Evolutionary conservation across 2,888 invertebrate genomes (phyloP).

Genomic region (Tipula confusa): DNA sequence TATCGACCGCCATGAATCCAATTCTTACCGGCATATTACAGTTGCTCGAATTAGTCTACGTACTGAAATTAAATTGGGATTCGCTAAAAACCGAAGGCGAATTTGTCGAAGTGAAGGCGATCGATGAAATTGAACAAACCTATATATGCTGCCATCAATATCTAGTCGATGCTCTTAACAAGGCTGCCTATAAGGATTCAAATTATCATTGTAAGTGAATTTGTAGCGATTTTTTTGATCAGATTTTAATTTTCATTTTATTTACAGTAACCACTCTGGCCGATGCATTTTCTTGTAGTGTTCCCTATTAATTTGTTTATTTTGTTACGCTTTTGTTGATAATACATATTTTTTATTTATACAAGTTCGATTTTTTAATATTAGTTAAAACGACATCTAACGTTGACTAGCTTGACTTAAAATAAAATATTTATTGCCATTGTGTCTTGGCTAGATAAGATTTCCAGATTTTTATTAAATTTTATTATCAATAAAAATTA

Average conservation of each 20-base stretch:
- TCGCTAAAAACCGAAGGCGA: neutral
- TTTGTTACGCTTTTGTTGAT: neutral
- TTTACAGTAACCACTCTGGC: neutral
- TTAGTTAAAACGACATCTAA: neutral
- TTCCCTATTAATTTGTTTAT: neutral
- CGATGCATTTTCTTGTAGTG: conserved; percentile 30
- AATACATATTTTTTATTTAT: neutral
- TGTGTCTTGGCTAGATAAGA: neutral
- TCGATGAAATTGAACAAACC: neutral
- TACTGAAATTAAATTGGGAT: conserved; percentile 46
- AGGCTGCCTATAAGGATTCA: conserved; percentile 43
- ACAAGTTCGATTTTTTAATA: neutral
- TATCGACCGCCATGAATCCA: neutral
- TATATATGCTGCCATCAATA: conserved; percentile 46
- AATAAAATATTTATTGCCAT: neutral
- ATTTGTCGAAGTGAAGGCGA: neutral
- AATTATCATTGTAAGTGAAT: conserved; percentile 34
- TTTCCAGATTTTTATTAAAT: neutral
- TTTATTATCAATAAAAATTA: neutral
- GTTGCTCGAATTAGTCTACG: conserved; percentile 44
- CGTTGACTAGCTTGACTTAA: neutral
- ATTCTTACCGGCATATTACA: conserved; percentile 36
- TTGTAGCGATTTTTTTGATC: neutral
- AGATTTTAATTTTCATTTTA: neutral
- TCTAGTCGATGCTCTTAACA: conserved; percentile 43